Evolutionary conservation across 2,797 vertebrate genomes (phyloP), one percentile per base, ranked within the genome.

Genomic region (Neopelma chrysocephalum): DNA sequence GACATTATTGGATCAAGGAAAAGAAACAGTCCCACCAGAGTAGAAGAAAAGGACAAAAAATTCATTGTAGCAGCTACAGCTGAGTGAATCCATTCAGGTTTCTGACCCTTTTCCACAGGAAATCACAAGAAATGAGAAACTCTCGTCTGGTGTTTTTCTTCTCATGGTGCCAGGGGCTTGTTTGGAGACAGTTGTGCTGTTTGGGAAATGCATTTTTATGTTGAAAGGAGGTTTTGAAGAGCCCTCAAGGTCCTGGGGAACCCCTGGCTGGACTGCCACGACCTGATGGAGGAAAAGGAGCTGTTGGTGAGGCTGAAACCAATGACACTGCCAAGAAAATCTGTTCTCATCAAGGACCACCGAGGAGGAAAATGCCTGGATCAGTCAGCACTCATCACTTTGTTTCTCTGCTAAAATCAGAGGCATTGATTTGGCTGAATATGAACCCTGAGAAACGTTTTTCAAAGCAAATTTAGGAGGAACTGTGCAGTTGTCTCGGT

Each of bases 161-260:
- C 38, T 42, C 14, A 5, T 0, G 0, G 64, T 26, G n/a, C 16
- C 68, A 42, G 58, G 27, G 34, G 7, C 31, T 10, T 10, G 26
- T 69, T 80, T 29, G 42, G 56, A 50, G 27, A 9, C 1, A 19
- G 14, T 4, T 61, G 15, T 1, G 3, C 22, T 45, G 0, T 25
- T 81, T 1, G 2, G 32, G 56, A 48, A 69, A 36, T 3, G 8
- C 2, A 10, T 64, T 71, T 90, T 58, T 43, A 8, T 3, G 5
- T 3, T 48, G n/a, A 65, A 70, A 10, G 32, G 5, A 32, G 6
- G 36, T 42, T 77, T 16, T 2, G 10, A 68, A 82, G 64, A 50
- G 22, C 16, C 19, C 6, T 29, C 5, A 0, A 1, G 6, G 23
- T 56, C 42, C 75, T 66, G 48, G 16, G 31, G 11, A 31, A 21